Conservation (phyloP, 2,888 invertebrate species). For the Amiota mariae region DNA sequence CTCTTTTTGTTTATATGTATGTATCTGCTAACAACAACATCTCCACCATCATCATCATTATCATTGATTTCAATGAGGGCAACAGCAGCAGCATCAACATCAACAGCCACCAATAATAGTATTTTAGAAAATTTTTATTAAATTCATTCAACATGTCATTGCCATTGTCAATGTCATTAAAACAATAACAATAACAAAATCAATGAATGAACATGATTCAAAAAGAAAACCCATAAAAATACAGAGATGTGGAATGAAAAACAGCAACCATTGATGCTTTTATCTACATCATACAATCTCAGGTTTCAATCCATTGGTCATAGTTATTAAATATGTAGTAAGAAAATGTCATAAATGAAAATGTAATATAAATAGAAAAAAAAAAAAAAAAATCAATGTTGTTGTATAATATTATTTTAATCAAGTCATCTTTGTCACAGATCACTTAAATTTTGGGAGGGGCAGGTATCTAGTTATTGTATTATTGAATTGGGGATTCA, state of each 20-base stretch:
- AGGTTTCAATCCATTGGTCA: no score
- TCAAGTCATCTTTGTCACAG: no score
- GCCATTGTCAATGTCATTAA: conserved; percentile 44
- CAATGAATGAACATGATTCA: conserved; percentile 6
- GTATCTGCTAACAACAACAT: conserved; percentile 32
- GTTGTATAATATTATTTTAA: no score
- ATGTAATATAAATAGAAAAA: no score
- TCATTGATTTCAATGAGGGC: conserved; percentile 22
- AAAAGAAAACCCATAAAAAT: conserved; percentile 29
- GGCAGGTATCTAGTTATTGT: no score
- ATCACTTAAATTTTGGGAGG: no score
- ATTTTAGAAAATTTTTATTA: no score
- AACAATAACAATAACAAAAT: not conserved
- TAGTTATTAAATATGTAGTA: no score
- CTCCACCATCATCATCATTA: not conserved
- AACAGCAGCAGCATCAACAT: not conserved
- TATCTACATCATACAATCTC: no score
- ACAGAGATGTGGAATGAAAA: not conserved
- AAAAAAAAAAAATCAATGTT: no score
- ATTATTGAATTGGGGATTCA: no score
- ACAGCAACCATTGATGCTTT: not conserved
- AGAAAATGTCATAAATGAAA: no score
- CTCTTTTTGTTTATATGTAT: conserved; percentile 18
- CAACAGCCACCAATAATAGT: conserved; percentile 29
- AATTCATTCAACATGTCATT: conserved; percentile 47